Base-by-base conservation (phyloP, 2,113 vertebrate species). In the Amia ocellicauda region DNA sequence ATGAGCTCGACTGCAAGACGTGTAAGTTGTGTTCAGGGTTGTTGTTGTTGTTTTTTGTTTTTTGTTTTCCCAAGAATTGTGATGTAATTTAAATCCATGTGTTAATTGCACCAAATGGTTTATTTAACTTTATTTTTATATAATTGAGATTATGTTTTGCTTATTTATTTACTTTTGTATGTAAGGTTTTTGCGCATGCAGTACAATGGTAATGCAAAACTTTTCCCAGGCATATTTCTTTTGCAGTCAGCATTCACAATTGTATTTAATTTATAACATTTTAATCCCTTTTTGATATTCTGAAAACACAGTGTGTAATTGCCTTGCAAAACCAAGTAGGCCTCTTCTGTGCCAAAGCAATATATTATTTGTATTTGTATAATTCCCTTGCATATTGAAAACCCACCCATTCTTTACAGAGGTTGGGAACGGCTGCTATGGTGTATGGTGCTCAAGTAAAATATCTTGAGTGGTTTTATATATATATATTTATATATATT, bases 1-100 rank as follows among this genome's bases (percentile, higher is more conserved):
- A 98, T 43, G 97, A 99, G 68, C 88, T 89, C 49, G 91, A 90
- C 80, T 99, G 97, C 86, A 93, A 92, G 81, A 86, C 83, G 65
- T 84, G 96, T 98, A 81, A 89, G 93, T 88, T 57, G 55, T 26
- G 54, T 50, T 40, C 14, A 52, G 26, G n/a, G 3, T 9, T 29
- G 22, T 47, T 24, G 31, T 24, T 66, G n/a, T n/a, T n/a, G n/a
- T n/a, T n/a, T 11, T 11, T 60, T 60, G 8, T 36, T 42, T 7
- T 40, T 55, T 24, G 42, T 41, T 9, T 59, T 41, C 14, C 20
- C 4, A 56, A 56, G 16, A 5, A 31, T 17, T 14, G 53, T 3
- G 13, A 8, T 1, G n/a, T n/a, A n/a, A 7, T 29, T 8, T 28
- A 29, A 19, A 19, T 13, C 2, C 22, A 24, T 42, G 2, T 7